phyloP scores from a whole-genome alignment of 2,113 vertebrate species.

The Hippolais icterina region DNA sequence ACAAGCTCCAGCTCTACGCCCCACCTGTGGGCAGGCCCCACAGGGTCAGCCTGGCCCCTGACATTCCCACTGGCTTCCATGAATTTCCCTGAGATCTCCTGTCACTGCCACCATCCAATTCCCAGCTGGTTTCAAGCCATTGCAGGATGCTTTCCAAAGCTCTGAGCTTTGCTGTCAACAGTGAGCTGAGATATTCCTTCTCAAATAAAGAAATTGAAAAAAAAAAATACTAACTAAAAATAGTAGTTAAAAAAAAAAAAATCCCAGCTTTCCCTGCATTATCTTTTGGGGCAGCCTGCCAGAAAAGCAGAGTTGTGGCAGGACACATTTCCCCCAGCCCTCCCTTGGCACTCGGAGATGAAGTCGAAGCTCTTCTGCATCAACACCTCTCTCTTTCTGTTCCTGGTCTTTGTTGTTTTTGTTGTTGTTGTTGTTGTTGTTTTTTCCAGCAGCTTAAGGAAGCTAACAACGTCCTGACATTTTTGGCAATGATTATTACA shows the following conservation, averaged over 20 bases:
- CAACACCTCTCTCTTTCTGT: not conserved
- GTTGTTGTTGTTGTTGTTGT: not conserved
- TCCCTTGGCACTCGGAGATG: not conserved
- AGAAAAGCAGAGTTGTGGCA: not conserved
- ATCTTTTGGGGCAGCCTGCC: not conserved
- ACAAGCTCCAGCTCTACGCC: too few species aligned
- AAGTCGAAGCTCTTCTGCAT: not conserved
- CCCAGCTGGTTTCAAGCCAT: not conserved
- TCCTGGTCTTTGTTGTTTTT: not conserved
- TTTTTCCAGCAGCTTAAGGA: slow-evolving; percentile 33
- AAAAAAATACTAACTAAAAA: not conserved
- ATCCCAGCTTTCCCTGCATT: not conserved
- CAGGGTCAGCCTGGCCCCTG: not conserved
- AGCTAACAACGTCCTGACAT: slow-evolving; percentile 31
- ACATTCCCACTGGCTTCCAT: rapidly evolving
- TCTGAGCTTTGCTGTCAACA: not conserved
- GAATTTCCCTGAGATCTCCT: not conserved
- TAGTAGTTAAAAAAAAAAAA: not conserved
- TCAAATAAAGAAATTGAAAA: not conserved
- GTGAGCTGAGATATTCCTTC: not conserved
- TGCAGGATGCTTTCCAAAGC: not conserved
- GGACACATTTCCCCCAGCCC: not conserved
- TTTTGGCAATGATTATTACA: slow-evolving; percentile 45
- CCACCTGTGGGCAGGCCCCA: too few species aligned
- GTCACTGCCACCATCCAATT: not conserved